A percentile compares a stretch with the other conserved stretches of the same genome.
phyloP scores from a whole-genome alignment of 1,140 invertebrate species.

The Cyclargus thomasi region DNA sequence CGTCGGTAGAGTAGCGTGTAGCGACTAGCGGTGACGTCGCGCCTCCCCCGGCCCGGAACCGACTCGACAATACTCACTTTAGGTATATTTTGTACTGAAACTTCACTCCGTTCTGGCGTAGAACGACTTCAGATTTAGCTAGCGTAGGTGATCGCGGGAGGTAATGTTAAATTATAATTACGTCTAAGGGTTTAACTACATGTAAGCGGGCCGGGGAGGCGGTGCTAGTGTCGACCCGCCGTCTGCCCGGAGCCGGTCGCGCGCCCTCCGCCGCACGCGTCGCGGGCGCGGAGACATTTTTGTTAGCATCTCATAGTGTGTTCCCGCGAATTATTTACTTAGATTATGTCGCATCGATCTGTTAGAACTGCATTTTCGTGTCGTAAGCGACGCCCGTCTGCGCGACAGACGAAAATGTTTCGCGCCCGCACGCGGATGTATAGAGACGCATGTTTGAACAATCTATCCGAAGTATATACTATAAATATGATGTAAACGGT shows the following conservation, averaged over 20 bases:
- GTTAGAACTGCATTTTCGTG: no score
- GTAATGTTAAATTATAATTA: slow-evolving; percentile 16
- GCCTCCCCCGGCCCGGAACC: slow-evolving; percentile 10
- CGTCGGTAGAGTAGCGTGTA: slow-evolving; percentile 35
- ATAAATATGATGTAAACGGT: slow-evolving; percentile 33
- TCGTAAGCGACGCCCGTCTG: no score
- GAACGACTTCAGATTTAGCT: neutral
- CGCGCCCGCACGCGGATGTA: slow-evolving; percentile 13
- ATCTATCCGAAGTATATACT: slow-evolving; percentile 60
- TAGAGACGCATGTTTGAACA: slow-evolving; percentile 29
- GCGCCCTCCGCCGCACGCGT: neutral
- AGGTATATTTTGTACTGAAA: slow-evolving; percentile 18
- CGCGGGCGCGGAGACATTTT: neutral
- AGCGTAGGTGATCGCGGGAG: neutral
- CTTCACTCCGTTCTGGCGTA: slow-evolving; percentile 11
- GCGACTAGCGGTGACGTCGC: slow-evolving; percentile 25
- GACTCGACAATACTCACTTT: slow-evolving; percentile 20
- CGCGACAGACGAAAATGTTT: neutral
- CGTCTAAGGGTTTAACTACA: slow-evolving; percentile 16
- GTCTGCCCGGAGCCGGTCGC: slow-evolving; percentile 17
- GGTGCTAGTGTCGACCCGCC: neutral
- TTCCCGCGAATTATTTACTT: slow-evolving; percentile 8
- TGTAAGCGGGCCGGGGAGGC: neutral
- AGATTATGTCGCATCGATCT: neutral
- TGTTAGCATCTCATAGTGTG: neutral